A percentile compares a stretch with the other conserved stretches of the same genome.
phyloP scores from a whole-genome alignment of 2,113 vertebrate species.

The Oxyura jamaicensis region DNA sequence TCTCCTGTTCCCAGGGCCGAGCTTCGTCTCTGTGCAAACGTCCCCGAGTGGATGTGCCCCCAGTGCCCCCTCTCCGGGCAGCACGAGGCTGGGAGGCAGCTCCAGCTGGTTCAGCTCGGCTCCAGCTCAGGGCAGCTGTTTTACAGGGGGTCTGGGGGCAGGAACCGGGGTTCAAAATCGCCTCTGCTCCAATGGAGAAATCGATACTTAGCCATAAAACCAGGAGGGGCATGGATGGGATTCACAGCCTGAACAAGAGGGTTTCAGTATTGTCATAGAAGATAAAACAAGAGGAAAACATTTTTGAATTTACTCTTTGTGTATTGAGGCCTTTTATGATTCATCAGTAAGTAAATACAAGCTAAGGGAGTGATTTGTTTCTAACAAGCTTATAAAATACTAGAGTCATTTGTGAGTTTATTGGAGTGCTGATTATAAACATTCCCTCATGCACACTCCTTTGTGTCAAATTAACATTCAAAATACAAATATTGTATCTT shows the following conservation, averaged over 20 bases:
- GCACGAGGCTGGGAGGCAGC: conserved; percentile 44
- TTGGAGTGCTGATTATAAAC: conserved; percentile 92
- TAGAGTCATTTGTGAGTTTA: conserved; percentile 89
- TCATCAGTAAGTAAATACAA: conserved; percentile 89
- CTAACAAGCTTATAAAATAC: conserved; percentile 91
- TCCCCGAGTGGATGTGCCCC: conserved; percentile 41
- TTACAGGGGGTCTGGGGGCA: not conserved
- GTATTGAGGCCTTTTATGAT: conserved; percentile 83
- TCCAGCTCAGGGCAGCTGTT: conserved; percentile 29
- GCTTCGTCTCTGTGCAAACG: conserved; percentile 66
- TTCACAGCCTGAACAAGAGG: not conserved
- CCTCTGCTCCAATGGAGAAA: not conserved
- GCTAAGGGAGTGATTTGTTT: conserved; percentile 86
- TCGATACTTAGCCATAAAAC: not conserved
- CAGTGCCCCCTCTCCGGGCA: conserved; percentile 10
- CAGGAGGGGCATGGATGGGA: not conserved
- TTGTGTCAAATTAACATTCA: conserved; percentile 95
- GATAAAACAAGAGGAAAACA: conserved; percentile 67
- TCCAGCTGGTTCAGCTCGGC: not conserved
- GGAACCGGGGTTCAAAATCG: not conserved
- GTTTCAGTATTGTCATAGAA: conserved; percentile 41
- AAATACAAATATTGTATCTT: conserved; percentile 89
- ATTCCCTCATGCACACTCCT: conserved; percentile 92
- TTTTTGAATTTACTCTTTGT: conserved; percentile 77
- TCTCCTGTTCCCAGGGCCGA: conserved; percentile 57